Evolutionary conservation across 2,888 invertebrate genomes (phyloP), one percentile per base, ranked within the genome.

Genomic region (Cephus sareptanus): DNA sequence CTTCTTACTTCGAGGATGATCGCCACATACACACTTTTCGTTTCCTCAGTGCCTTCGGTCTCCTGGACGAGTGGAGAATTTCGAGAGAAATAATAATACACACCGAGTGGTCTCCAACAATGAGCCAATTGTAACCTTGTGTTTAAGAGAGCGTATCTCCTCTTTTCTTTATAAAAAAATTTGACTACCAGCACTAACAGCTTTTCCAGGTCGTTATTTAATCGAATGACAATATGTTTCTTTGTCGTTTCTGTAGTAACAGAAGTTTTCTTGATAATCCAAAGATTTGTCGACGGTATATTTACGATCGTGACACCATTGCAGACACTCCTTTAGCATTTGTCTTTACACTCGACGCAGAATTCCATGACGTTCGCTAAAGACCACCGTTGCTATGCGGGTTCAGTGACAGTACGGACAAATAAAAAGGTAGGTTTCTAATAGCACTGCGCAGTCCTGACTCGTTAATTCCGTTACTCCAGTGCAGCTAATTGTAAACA

Each of bases 371-470:
- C 56, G 56, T 9, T 56, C 6, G 56, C 56, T 56, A 56, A 56
- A 56, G 56, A 56, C 56, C 23, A 11, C 71, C 31, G 71, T 71
- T 71, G 71, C 71, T 34, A 71, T 71, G 71, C 71, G 71, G 34
- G 71, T 31, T 71, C 71, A 71, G 34, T 34, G 71, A 71, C 71
- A 71, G 71, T 31, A 71, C 31, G 31, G 34, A 12, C 71, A 34
- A 71, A 71, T 34, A 34, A 71, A 71, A 71, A 71, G 71, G 13
- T 11, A 15, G 34, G 71, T 34, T 71, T 31, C 31, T 11, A 71
- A 33, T 71, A 13, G 71, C 31, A 34, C 71, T 34, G 71, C 71
- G 30, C 56, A 56, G 23, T 56, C 56, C 9, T 23, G 12, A 34
- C 2, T 15, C 71, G 71, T 34, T 31, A 71, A 71, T 23, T 11